Base-by-base conservation (phyloP, 2,888 invertebrate species). In the Heliconius ethilla region DNA sequence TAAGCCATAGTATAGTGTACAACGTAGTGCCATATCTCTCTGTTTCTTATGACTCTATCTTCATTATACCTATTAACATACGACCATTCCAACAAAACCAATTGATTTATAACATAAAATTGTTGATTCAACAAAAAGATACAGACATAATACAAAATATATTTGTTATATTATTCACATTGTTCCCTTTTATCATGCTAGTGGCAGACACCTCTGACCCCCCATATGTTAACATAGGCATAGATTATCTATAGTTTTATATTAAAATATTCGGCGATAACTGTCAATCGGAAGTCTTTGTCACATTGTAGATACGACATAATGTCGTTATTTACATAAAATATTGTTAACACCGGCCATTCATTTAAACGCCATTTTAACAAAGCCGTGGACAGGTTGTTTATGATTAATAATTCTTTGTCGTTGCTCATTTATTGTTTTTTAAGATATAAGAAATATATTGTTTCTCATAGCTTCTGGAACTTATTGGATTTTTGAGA, bases 291-390 rank as follows among this genome's bases (percentile, higher is more conserved):
- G 70, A 27, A 77, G 75, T 25, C 77, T 75, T 77, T 77, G 40
- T 67, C 66, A 25, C 22, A 72, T 70, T 51, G 72, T 79, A 77
- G 25, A 77, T 67, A 40, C 18, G 70, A 66, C 75, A 72, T 77
- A 66, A 79, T 77, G 62, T 51, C 33, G 69, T 15, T 55, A 79
- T 78, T 78, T 73, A 27, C 70, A 74, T 75, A 78, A 70, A 62
- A 74, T 77, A 77, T 77, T 45, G 73, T 77, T 74, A 37, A 29
- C 62, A 33, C n/a, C 4, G 22, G 27, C 25, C 29, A 75, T 75
- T 70, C 65, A 27, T 75, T 75, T 65, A 29, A 40, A 67, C 55
- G 59, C 33, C 59, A 15, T 25, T 70, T 70, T 51, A 67, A 55
- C 51, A 72, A 66, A 73, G 55, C 37, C 51, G 29, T 78, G 29